Evolutionary conservation across 2,113 vertebrate species (phyloP), one percentile per base, ranked within the genome.

Genomic region (Propithecus coquereli): DNA sequence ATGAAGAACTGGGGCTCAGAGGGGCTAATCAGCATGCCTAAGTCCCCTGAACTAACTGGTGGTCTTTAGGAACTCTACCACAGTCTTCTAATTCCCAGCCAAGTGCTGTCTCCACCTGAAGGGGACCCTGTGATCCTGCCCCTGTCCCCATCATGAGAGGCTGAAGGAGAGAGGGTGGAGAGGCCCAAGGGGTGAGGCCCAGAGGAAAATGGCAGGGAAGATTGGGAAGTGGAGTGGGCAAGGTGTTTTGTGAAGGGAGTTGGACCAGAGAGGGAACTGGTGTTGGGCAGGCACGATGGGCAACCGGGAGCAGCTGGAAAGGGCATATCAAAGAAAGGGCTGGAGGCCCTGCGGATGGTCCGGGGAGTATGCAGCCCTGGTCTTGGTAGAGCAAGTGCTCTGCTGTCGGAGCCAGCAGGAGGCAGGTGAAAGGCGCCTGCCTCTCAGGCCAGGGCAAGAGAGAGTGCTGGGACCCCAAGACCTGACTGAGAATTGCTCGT

Each of bases 261-360:
- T 6, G n/a, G 45, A 73, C 16, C 30, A 50, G 22, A 54, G 23
- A 7, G 18, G 45, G 27, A 59, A 12, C 4, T 2, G 65, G 52
- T 0, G 3, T 9, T 0, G 8, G 3, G 3, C 18, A 4, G 80
- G 63, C n/a, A 52, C 1, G 16, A 40, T 47, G 16, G 43, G 25
- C 74, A 23, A 20, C 23, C 6, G 2, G 12, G 32, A 23, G 57
- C 27, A 25, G 16, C 37, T 23, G 43, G 63, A 40, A n/a, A 12
- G 8, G 16, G 22, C 12, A 34, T n/a, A 37, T 8, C 32, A 16
- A 12, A 52, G 70, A 74, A 37, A 50, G 52, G 30, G 40, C 47
- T 16, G 14, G 43, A n/a, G 7, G 7, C 16, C 5, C 27, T 17
- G 23, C 34, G 32, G 25, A 61, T 16, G 6, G 4, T 37, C 7